Percentiles rank a stretch among this genome's conserved stretches.
Conservation (phyloP, 2,113 vertebrate genomes). For the Salminus brasiliensis region DNA sequence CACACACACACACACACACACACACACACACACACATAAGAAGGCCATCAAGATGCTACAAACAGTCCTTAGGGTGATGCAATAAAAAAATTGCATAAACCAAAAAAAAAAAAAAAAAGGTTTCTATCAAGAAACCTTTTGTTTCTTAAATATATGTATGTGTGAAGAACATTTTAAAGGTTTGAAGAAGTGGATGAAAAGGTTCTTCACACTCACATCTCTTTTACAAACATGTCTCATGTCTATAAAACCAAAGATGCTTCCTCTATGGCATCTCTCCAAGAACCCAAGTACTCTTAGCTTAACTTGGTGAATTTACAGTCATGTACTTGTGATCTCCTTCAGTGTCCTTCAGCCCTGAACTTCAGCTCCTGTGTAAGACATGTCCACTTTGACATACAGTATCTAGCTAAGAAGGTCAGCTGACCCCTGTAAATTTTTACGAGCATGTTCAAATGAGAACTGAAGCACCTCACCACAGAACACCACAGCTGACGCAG, state of each 20-base stretch:
- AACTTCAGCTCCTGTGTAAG: neutral
- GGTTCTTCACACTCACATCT: no score
- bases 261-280: no score
- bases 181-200: no score
- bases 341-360: neutral
- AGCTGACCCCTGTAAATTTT: neutral
- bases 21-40: conserved; percentile 34
- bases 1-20: conserved; percentile 40
- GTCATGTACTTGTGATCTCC: neutral
- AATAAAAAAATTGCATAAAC: no score
- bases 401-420: neutral
- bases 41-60: conserved; percentile 24
- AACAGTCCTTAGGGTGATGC: no score
- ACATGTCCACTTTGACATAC: neutral
- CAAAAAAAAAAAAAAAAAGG: no score
- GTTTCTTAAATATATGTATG: no score
- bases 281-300: no score
- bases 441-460: neutral
- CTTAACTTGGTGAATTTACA: neutral
- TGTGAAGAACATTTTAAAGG: no score
- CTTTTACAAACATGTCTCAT: no score
- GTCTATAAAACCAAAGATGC: no score
- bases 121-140: no score
- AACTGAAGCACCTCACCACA: neutral
- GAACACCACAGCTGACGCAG: neutral